Percentiles rank a stretch among this genome's conserved stretches.
Conservation (phyloP, 2,797 vertebrate genomes). For the Perodicticus potto region DNA sequence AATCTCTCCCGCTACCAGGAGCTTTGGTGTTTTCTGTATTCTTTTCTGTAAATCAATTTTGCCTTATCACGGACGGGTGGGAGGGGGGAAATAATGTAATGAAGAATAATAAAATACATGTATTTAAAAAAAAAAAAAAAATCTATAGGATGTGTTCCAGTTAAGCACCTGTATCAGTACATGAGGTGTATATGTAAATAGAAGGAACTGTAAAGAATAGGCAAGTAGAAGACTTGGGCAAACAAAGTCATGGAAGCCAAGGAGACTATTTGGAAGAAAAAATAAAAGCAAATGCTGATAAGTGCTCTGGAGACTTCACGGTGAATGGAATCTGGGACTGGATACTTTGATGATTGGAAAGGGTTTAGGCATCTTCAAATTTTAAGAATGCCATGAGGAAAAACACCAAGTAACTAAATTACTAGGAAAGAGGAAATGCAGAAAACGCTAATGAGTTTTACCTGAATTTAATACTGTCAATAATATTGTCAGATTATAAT, state of each 20-base stretch:
- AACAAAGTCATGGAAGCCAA: background rate
- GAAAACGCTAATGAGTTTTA: background rate
- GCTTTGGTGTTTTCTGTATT: no score
- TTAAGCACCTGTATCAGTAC: background rate
- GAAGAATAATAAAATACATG: no score
- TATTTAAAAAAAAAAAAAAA: constrained; percentile 13
- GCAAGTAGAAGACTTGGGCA: background rate
- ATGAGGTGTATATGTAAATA: background rate
- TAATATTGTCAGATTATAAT: background rate
- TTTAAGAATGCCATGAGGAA: background rate
- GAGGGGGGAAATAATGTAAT: no score
- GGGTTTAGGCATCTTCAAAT: background rate
- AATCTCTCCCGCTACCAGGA: no score
- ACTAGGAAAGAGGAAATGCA: background rate
- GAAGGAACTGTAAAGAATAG: background rate
- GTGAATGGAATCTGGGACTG: background rate
- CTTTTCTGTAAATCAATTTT: no score
- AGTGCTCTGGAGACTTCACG: background rate
- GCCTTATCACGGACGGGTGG: no score
- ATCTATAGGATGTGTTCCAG: background rate
- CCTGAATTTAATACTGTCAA: background rate
- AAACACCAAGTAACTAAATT: background rate
- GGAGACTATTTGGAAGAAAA: background rate
- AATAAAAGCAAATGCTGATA: background rate
- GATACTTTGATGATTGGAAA: background rate